Conservation (phyloP, 1,140 invertebrate genomes). For the Diorhabda sublineata region DNA sequence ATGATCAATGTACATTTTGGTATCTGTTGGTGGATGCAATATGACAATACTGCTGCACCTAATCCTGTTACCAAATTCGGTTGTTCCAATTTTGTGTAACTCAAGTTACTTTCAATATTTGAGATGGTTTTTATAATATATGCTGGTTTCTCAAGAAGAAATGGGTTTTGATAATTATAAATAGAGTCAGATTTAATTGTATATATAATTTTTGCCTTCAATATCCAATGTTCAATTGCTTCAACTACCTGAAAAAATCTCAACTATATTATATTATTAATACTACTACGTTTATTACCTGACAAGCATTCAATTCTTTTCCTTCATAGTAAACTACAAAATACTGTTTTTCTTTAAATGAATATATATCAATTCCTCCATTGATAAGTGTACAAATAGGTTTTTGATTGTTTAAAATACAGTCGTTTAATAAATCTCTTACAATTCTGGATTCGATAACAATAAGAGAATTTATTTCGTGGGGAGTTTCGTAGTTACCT, state of each 20-base stretch:
- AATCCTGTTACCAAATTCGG: conserved; percentile 39
- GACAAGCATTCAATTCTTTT: conserved; percentile 30
- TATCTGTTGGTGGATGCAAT: conserved; percentile 28
- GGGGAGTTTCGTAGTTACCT: conserved; percentile 21
- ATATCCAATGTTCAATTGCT: conserved; percentile 28
- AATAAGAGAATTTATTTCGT: conserved; percentile 30
- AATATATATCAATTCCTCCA: conserved; percentile 25
- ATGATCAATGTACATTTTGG: conserved; percentile 32
- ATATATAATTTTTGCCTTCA: conserved; percentile 29
- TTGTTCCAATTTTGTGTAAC: conserved; percentile 29
- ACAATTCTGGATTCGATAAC: conserved; percentile 34
- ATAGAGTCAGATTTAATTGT: conserved; percentile 32
- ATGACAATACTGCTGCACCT: conserved; percentile 33
- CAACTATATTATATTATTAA: not conserved
- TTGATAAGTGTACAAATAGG: conserved; percentile 27
- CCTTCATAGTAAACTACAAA: conserved; percentile 26
- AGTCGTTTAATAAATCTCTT: conserved; percentile 26
- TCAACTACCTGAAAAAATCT: conserved; percentile 33
- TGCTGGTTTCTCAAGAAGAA: conserved; percentile 15
- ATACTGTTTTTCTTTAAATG: conserved; percentile 18
- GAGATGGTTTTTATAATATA: conserved; percentile 29
- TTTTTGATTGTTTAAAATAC: conserved; percentile 23
- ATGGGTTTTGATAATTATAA: conserved; percentile 24
- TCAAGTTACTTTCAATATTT: conserved; percentile 18
- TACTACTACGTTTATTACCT: conserved; percentile 10